Conservation (phyloP, 2,113 vertebrate genomes). For the Syrmaticus mikado region DNA sequence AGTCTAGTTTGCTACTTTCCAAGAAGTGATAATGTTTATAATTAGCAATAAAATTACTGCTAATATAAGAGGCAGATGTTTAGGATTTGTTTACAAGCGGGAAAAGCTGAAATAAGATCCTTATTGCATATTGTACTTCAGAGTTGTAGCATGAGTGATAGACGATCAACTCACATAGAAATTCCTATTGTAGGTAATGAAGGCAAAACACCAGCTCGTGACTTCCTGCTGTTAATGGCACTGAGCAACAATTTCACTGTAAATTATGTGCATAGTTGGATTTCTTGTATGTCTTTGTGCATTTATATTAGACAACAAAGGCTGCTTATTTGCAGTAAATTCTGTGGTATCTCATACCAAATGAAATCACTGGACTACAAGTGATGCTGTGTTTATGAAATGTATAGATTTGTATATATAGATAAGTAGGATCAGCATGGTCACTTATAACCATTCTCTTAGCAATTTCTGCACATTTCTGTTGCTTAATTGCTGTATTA, state of each 20-base stretch:
- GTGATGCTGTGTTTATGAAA: constrained; percentile 12
- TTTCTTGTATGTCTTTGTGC: constrained; percentile 13
- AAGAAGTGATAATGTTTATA: constrained; percentile 27
- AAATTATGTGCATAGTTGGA: neutral
- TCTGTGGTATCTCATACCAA: constrained; percentile 18
- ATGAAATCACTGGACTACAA: neutral
- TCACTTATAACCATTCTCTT: neutral
- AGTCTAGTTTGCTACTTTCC: neutral
- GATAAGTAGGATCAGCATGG: neutral
- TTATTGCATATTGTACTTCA: neutral
- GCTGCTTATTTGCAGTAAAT: constrained; percentile 11
- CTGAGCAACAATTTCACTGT: neutral
- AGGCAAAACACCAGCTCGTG: neutral
- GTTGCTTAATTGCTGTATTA: constrained; percentile 37
- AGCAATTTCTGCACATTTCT: constrained; percentile 57
- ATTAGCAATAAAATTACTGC: neutral
- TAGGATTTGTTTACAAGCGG: neutral
- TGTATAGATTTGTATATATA: neutral
- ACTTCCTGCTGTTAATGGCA: neutral
- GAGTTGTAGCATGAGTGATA: neutral
- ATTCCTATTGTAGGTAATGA: neutral
- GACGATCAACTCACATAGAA: neutral
- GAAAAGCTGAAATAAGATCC: neutral
- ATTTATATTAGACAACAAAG: constrained; percentile 21
- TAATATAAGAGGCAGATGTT: neutral